Conservation (phyloP, 2,113 vertebrate genomes). For the Cryptoleucopteryx plumbea region DNA sequence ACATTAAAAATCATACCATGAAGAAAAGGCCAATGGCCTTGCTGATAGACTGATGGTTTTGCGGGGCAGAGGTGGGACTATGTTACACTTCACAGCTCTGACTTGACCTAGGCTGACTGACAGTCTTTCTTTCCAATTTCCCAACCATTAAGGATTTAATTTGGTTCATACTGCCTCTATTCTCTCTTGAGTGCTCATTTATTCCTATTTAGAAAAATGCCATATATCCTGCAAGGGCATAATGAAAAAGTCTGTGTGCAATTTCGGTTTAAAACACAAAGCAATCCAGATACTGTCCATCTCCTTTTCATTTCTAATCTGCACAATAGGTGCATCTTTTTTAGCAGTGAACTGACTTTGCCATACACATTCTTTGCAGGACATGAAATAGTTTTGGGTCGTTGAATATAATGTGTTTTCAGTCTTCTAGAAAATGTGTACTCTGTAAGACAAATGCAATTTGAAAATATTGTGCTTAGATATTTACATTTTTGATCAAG, state of each 20-base stretch:
- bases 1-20: background rate
- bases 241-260: background rate
- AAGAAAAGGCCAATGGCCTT: background rate
- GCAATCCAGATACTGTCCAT: background rate
- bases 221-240: background rate
- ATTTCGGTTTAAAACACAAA: background rate
- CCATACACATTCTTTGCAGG: background rate
- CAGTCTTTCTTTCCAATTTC: conserved; percentile 7
- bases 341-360: background rate
- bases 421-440: background rate
- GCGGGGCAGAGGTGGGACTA: background rate
- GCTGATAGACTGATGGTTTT: background rate
- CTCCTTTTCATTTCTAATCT: background rate
- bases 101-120: background rate
- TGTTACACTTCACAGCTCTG: background rate
- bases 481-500: background rate
- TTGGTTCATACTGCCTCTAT: background rate
- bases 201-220: background rate
- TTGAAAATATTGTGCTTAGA: background rate
- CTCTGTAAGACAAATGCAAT: background rate
- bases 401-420: background rate
- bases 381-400: background rate
- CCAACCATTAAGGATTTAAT: conserved; percentile 16
- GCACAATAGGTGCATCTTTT: background rate
- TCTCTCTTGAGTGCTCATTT: background rate